Evolutionary conservation across 2,113 vertebrate genomes (phyloP).

Genomic region (Smithornis capensis): DNA sequence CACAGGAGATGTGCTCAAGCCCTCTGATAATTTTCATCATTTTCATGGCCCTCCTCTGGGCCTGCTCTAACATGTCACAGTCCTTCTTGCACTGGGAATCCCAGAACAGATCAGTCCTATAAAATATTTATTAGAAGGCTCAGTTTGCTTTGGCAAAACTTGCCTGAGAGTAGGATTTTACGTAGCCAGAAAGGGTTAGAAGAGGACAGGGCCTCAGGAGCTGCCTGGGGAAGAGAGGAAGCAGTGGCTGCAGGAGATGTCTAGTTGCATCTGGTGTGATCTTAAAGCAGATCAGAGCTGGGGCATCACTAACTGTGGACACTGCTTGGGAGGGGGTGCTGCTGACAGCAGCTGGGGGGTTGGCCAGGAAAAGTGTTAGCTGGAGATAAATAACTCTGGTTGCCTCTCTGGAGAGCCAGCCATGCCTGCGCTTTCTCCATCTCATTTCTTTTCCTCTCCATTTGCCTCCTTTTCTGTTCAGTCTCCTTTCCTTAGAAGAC

Average conservation of each 20-base stretch:
- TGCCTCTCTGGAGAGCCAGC: neutral
- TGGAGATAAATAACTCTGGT: neutral
- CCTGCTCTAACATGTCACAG: neutral
- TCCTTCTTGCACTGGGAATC: neutral
- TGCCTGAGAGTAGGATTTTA: neutral
- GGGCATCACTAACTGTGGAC: neutral
- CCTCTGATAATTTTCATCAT: neutral
- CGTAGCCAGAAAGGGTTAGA: neutral
- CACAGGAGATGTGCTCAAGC: neutral
- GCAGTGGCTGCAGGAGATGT: neutral
- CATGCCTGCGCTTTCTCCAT: neutral
- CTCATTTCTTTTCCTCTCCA: neutral
- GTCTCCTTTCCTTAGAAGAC: neutral
- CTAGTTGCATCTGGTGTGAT: neutral
- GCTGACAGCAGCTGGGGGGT: neutral
- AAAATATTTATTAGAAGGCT: neutral
- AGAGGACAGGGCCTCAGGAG: neutral
- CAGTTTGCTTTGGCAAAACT: neutral
- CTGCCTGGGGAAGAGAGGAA: neutral
- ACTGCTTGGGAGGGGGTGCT: neutral
- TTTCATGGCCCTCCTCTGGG: neutral
- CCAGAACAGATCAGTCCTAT: neutral
- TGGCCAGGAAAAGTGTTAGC: neutral
- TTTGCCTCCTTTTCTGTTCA: neutral
- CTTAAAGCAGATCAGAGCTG: neutral